Conservation (phyloP, 2,797 vertebrate genomes). For the Peromyscus nudipes region DNA sequence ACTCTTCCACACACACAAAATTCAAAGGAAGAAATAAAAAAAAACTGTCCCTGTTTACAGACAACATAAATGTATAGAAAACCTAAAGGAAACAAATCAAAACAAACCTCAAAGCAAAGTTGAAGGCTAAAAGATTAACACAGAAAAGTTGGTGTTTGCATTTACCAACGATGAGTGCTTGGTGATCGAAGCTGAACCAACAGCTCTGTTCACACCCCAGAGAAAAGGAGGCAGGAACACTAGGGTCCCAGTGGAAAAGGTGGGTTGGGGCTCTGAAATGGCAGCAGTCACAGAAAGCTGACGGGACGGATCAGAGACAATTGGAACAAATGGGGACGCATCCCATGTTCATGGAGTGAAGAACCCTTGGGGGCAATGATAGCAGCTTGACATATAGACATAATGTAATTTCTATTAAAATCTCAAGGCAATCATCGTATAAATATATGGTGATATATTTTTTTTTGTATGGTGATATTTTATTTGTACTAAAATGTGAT, state of each 20-base stretch:
- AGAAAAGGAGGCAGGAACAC: background rate
- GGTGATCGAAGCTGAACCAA: background rate
- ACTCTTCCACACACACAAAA: background rate
- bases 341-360: background rate
- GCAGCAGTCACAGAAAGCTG: background rate
- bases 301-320: background rate
- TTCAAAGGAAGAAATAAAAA: background rate
- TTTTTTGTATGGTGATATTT: too few relatives aligned
- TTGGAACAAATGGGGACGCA: background rate
- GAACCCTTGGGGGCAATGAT: background rate
- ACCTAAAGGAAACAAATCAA: background rate
- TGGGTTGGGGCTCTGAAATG: too few relatives aligned
- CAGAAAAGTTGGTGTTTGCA: background rate
- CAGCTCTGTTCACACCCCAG: background rate
- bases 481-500: too few relatives aligned
- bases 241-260: background rate
- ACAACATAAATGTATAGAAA: background rate
- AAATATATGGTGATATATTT: too few relatives aligned
- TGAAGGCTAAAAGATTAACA: background rate
- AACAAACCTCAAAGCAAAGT: background rate
- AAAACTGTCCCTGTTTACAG: background rate
- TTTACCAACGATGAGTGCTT: background rate
- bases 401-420: background rate
- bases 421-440: background rate
- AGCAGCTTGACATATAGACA: background rate